phyloP scores from a whole-genome alignment of 2,113 vertebrate species.

The Irena cyanogastra region DNA sequence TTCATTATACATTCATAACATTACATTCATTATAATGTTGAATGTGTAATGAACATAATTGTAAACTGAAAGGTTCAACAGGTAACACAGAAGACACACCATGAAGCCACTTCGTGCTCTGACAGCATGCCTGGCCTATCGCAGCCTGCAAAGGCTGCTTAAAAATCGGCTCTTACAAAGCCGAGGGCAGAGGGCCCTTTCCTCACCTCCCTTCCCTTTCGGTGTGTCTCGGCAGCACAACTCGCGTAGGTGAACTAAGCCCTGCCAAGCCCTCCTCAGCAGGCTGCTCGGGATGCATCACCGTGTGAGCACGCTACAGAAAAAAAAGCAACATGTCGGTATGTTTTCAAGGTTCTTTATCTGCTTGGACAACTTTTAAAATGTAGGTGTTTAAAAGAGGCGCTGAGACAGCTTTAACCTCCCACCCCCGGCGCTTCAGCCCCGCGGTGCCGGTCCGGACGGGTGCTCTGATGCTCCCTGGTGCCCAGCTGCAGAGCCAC shows the following conservation, averaged over 20 bases:
- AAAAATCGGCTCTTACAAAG: background rate
- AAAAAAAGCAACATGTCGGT: rapidly evolving
- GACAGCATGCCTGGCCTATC: background rate
- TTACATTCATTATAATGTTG: background rate
- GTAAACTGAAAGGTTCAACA: background rate
- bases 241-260: rapidly evolving
- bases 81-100: background rate
- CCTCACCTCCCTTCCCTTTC: background rate
- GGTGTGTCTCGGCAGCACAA: too few relatives aligned
- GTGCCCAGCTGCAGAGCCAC: rapidly evolving
- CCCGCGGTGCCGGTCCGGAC: rapidly evolving
- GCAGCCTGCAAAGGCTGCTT: too few relatives aligned
- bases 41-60: too few relatives aligned
- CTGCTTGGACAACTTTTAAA: background rate
- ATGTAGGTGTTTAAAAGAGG: background rate
- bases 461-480: rapidly evolving
- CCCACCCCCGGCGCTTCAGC: rapidly evolving
- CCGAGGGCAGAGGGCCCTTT: background rate
- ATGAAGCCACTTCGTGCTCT: rapidly evolving
- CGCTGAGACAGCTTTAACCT: rapidly evolving
- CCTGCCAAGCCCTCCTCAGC: too few relatives aligned
- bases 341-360: background rate
- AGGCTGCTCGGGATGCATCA: rapidly evolving
- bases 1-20: background rate
- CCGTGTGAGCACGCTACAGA: rapidly evolving